Conservation (phyloP, 1,140 invertebrate genomes). For the Cepaea nemoralis region DNA sequence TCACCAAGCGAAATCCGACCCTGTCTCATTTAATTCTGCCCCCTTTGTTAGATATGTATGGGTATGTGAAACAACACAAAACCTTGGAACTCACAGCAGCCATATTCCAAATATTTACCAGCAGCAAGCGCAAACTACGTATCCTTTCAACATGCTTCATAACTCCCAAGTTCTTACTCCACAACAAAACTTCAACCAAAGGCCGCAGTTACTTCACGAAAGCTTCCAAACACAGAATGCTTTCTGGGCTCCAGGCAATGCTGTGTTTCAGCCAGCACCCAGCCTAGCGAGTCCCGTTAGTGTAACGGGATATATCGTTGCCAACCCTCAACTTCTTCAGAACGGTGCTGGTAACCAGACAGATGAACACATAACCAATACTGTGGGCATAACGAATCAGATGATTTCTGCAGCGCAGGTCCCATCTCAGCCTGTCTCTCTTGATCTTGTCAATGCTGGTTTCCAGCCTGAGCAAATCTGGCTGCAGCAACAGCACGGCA, state of each 20-base stretch:
- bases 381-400: not conserved
- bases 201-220: not conserved
- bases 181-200: not conserved
- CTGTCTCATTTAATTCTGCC: too few relatives aligned
- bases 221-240: not conserved
- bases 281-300: not conserved
- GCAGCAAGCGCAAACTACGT: not conserved
- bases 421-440: not conserved
- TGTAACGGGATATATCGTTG: not conserved
- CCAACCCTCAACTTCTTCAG: not conserved
- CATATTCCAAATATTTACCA: not conserved
- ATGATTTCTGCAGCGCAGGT: not conserved
- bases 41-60: not conserved
- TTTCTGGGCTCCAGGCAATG: not conserved
- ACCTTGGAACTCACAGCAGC: not conserved
- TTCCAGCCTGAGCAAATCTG: not conserved
- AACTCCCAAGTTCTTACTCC: not conserved
- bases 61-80: not conserved
- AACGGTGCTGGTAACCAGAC: not conserved
- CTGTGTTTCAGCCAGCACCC: not conserved
- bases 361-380: not conserved
- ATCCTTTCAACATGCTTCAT: not conserved
- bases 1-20: not conserved
- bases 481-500: not conserved
- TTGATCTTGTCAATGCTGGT: not conserved